Conservation (phyloP, 2,797 vertebrate species). For the Bucorvus abyssinicus region DNA sequence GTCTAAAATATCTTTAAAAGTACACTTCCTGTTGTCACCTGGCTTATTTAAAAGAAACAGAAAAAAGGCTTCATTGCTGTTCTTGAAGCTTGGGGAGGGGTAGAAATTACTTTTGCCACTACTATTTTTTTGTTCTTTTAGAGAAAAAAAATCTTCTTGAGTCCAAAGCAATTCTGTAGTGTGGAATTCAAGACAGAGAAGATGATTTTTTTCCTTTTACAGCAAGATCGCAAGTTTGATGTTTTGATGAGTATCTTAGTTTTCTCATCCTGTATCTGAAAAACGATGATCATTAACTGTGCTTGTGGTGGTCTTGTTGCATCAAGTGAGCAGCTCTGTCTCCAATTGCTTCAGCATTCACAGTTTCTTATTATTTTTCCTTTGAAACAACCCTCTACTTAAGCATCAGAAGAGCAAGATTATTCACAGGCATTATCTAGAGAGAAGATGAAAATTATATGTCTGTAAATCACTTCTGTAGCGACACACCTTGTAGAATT, state of each 20-base stretch:
- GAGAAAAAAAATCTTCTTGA: neutral
- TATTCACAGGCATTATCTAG: neutral
- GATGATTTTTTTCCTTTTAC: neutral
- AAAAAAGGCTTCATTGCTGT: neutral
- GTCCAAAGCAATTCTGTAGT: neutral
- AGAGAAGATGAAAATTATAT: neutral
- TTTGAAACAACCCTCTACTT: neutral
- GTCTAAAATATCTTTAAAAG: neutral
- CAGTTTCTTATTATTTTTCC: slow-evolving; percentile 1
- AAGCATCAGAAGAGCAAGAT: slow-evolving; percentile 15
- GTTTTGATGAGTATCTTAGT: neutral
- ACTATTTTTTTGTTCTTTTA: neutral
- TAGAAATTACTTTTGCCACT: neutral
- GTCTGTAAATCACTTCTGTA: neutral
- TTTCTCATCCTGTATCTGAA: slow-evolving; percentile 8
- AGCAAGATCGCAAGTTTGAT: neutral
- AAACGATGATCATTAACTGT: neutral
- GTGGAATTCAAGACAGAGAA: neutral
- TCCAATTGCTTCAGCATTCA: neutral
- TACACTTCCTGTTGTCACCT: neutral
- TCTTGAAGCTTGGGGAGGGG: neutral
- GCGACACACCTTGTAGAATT: neutral
- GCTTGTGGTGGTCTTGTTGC: neutral
- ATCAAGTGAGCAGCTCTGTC: neutral
- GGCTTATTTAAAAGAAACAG: neutral